phyloP scores from a whole-genome alignment of 2,888 invertebrate genomes.

The Lithophane socia region DNA sequence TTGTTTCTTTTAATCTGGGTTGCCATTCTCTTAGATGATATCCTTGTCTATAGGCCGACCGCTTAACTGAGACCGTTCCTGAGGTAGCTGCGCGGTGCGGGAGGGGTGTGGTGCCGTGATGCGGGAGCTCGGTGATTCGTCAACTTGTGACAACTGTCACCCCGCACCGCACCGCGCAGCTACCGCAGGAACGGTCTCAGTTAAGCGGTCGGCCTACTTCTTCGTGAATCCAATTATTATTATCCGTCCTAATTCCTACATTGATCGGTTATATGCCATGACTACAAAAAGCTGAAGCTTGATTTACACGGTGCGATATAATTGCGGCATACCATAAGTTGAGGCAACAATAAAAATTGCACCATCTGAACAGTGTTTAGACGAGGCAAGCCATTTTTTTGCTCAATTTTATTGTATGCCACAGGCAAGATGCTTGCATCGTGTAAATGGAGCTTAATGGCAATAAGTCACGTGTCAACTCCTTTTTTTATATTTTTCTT shows the following conservation, averaged over 20 bases:
- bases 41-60: not conserved
- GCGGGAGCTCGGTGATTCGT: too few species aligned
- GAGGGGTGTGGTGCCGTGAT: too few species aligned
- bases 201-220: too few species aligned
- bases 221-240: too few species aligned
- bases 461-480: not conserved
- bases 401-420: not conserved
- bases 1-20: not conserved
- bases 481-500: not conserved
- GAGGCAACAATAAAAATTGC: not conserved
- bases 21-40: constrained; percentile 1
- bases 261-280: not conserved
- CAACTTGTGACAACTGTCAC: too few species aligned
- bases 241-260: not conserved
- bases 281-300: not conserved
- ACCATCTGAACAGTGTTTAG: too few species aligned
- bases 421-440: not conserved
- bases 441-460: not conserved
- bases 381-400: too few species aligned
- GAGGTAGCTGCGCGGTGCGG: too few species aligned
- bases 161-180: too few species aligned
- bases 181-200: too few species aligned
- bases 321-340: not conserved
- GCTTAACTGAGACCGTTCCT: too few species aligned
- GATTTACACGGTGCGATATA: too few species aligned